A percentile compares a stretch with the other conserved stretches of the same genome.
Conservation (phyloP, 2,888 invertebrate genomes). For the Callyntrura guangdongensis region DNA sequence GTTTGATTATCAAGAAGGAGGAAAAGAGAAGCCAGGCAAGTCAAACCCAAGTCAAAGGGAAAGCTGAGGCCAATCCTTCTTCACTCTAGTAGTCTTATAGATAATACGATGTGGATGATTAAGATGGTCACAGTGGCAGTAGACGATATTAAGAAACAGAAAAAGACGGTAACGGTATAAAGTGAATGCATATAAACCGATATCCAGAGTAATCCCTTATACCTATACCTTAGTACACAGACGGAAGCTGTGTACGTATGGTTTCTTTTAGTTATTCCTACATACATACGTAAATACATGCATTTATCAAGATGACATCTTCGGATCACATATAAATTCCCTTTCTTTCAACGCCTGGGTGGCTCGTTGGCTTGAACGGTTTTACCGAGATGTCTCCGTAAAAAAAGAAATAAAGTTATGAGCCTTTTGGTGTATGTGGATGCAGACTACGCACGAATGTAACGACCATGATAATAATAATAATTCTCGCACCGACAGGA, state of each 20-base stretch:
- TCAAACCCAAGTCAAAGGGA: slow-evolving; percentile 67
- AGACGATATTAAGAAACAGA: not conserved
- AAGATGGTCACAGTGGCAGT: slow-evolving; percentile 29
- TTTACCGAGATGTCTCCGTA: slow-evolving; percentile 27
- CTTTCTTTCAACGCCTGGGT: slow-evolving; percentile 67
- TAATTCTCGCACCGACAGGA: slow-evolving; percentile 49
- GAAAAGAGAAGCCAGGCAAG: slow-evolving; percentile 60
- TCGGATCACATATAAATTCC: slow-evolving; percentile 70
- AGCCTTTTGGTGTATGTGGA: slow-evolving; percentile 27
- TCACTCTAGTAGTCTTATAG: slow-evolving; percentile 22
- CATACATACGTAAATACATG: slow-evolving; percentile 43
- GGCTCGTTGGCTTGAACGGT: slow-evolving; percentile 6
- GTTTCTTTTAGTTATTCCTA: not conserved
- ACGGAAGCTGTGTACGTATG: not conserved
- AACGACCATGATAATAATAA: slow-evolving; percentile 10
- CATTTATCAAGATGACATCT: slow-evolving; percentile 73
- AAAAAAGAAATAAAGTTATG: slow-evolving; percentile 23
- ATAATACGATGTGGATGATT: slow-evolving; percentile 36
- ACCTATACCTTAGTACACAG: not conserved
- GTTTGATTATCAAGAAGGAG: slow-evolving; percentile 63
- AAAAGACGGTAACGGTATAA: not conserved
- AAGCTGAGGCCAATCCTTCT: slow-evolving; percentile 69
- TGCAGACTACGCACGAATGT: slow-evolving; percentile 42
- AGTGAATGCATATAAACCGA: slow-evolving; percentile 35
- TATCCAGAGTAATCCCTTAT: slow-evolving; percentile 51